phyloP scores from a whole-genome alignment of 2,113 vertebrate genomes.

The Daubentonia madagascariensis region DNA sequence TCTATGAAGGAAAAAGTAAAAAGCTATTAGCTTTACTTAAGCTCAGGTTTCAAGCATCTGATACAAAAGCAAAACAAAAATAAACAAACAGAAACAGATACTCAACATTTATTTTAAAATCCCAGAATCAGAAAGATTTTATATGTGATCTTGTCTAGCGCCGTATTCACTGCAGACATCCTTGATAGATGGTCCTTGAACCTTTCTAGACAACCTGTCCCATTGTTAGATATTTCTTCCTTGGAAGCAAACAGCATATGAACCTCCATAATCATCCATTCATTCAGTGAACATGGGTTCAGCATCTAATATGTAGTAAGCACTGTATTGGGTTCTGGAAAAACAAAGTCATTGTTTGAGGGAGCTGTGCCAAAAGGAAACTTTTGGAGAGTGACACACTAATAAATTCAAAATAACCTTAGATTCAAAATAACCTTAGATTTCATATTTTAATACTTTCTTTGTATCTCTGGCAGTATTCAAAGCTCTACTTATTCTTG shows the following conservation, averaged over 20 bases:
- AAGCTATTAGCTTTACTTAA: not conserved
- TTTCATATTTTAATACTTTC: not conserved
- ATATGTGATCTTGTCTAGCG: not conserved
- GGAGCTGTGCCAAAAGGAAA: no score
- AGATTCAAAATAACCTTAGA: not conserved
- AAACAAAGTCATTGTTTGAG: not conserved
- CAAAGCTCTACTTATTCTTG: not conserved
- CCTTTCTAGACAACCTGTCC: not conserved
- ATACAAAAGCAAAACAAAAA: not conserved
- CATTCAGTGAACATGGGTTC: not conserved
- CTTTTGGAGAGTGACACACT: not conserved
- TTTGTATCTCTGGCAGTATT: not conserved
- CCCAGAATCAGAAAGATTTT: not conserved
- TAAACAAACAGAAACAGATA: not conserved
- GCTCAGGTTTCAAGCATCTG: not conserved
- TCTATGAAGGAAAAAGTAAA: not conserved
- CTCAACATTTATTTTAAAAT: slow-evolving; percentile 32
- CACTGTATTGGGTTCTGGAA: not conserved
- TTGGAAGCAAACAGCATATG: not conserved
- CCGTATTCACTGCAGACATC: not conserved
- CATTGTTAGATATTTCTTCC: not conserved
- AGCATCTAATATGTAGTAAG: not conserved
- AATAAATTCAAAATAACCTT: not conserved
- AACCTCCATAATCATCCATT: not conserved
- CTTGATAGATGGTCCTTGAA: not conserved